phyloP scores from a whole-genome alignment of 2,797 vertebrate species.

The Ataeniobius toweri region DNA sequence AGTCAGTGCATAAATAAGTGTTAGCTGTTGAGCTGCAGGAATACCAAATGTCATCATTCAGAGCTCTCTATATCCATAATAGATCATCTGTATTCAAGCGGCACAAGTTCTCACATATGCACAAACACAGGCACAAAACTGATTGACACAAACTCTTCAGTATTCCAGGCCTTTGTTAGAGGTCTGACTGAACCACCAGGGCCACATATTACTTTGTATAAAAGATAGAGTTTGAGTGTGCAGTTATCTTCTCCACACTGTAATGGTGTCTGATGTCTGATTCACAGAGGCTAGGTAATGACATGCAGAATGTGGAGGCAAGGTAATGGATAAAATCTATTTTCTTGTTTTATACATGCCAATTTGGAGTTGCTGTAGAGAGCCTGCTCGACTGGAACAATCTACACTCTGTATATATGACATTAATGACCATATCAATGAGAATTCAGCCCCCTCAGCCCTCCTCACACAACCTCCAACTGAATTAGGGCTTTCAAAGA shows the following conservation, averaged over 20 bases:
- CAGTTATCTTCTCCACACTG: constrained; percentile 54
- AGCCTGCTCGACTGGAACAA: constrained; percentile 35
- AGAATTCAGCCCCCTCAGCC: constrained; percentile 57
- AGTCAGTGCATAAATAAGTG: constrained; percentile 32
- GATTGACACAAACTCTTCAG: constrained; percentile 49
- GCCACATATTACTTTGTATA: constrained; percentile 56
- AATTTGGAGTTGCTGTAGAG: constrained; percentile 60
- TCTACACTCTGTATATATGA: constrained; percentile 37
- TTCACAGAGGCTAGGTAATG: constrained; percentile 56
- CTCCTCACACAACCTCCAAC: constrained; percentile 52
- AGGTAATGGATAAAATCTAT: constrained; percentile 67
- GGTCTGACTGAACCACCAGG: constrained; percentile 47
- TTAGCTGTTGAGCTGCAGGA: constrained; percentile 35
- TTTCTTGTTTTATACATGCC: constrained; percentile 59
- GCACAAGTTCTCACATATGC: constrained; percentile 26
- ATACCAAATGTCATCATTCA: constrained; percentile 49
- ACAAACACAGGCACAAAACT: constrained; percentile 16
- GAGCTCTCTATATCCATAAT: constrained; percentile 49
- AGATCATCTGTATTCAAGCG: constrained; percentile 53
- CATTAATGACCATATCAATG: constrained; percentile 71
- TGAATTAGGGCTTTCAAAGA: constrained; percentile 56
- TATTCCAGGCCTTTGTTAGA: constrained; percentile 50
- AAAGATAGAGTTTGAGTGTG: constrained; percentile 52
- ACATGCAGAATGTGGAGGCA: constrained; percentile 55
- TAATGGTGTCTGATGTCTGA: constrained; percentile 52